Evolutionary conservation across 2,113 vertebrate species (phyloP).

Genomic region (Sinocyclocheilus rhinocerous): DNA sequence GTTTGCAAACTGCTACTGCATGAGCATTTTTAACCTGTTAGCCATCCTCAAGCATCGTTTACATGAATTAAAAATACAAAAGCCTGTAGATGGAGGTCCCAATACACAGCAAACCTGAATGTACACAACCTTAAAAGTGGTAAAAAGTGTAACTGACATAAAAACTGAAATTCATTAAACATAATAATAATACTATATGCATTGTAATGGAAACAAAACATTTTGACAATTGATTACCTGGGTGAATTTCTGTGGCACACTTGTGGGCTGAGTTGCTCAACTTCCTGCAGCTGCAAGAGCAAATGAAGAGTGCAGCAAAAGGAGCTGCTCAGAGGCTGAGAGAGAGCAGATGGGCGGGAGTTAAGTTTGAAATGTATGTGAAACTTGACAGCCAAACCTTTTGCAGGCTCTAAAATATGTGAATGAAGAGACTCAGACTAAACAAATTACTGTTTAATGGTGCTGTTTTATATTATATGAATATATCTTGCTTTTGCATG

Average conservation of each 20-base stretch:
- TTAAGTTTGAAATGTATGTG: background rate
- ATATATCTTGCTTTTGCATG: background rate
- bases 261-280: background rate
- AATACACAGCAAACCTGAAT: background rate
- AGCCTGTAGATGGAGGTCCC: background rate
- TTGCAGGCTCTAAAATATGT: background rate
- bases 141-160: too few relatives aligned
- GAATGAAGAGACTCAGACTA: too few relatives aligned
- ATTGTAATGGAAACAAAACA: background rate
- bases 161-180: too few relatives aligned
- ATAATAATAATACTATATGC: background rate
- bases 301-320: background rate
- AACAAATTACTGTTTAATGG: background rate
- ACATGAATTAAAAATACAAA: background rate
- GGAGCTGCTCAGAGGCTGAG: slow-evolving; percentile 36
- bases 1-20: background rate
- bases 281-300: slow-evolving; percentile 50
- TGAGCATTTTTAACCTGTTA: background rate
- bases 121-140: background rate
- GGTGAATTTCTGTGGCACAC: background rate
- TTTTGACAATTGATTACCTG: slow-evolving; percentile 33
- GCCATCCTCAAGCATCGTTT: background rate
- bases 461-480: background rate
- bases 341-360: slow-evolving; percentile 10
- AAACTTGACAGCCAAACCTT: background rate